phyloP scores from a whole-genome alignment of 1,140 invertebrate species.

The Riptortus pedestris region DNA sequence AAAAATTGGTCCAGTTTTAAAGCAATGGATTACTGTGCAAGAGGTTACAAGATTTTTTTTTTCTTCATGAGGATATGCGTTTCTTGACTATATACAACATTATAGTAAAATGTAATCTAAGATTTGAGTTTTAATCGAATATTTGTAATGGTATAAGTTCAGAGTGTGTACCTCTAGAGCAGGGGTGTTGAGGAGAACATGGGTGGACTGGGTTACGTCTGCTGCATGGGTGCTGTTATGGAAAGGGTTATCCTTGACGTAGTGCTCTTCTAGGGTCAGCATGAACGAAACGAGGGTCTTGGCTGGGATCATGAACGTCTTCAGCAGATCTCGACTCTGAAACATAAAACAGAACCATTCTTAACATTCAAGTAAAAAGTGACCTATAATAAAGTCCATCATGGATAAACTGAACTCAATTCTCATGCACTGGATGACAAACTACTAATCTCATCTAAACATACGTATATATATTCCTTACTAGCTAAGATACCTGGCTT shows the following conservation, averaged over 20 bases:
- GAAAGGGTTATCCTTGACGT: conserved; percentile 92
- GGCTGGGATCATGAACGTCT: conserved; percentile 86
- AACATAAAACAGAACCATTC: conserved; percentile 35
- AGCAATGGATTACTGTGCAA: neutral
- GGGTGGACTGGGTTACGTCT: conserved; percentile 91
- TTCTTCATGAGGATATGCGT: no score
- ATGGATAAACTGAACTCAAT: neutral
- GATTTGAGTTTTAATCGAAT: no score
- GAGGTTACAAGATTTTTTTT: no score
- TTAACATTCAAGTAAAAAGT: neutral
- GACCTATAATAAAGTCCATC: neutral
- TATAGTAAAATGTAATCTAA: no score
- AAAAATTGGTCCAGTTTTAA: neutral
- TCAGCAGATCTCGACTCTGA: conserved; percentile 78
- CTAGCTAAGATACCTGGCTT: no score
- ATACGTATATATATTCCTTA: no score
- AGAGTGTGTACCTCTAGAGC: conserved; percentile 82
- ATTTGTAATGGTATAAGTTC: no score
- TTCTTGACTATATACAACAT: no score
- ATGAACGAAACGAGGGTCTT: conserved; percentile 91
- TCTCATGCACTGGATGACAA: neutral
- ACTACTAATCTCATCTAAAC: neutral
- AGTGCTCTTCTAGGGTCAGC: conserved; percentile 96
- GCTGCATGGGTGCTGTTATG: conserved; percentile 97
- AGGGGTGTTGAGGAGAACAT: conserved; percentile 87